Conservation (phyloP, 2,113 vertebrate species). For the Dicerorhinus sumatrensis region DNA sequence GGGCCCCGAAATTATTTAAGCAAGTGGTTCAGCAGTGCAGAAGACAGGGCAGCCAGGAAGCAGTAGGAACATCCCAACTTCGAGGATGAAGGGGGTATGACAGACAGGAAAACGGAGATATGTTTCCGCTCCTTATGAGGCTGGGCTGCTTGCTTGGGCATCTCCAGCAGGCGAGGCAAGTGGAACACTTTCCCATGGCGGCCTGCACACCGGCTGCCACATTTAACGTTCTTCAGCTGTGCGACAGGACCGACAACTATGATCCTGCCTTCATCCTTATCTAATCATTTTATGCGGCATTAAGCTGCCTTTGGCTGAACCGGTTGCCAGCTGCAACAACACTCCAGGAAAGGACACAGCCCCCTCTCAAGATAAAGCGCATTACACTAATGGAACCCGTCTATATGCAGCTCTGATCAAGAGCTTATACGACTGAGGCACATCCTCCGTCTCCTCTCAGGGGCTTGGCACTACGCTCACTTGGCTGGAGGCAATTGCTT, state of each 20-base stretch:
- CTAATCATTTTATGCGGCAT: slow-evolving; percentile 51
- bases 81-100: not conserved
- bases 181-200: accelerated
- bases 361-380: not conserved
- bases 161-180: not conserved
- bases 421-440: not conserved
- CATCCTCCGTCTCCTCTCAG: not conserved
- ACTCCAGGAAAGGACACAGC: not conserved
- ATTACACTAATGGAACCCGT: not conserved
- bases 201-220: accelerated
- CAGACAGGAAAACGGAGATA: not conserved
- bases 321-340: slow-evolving; percentile 59
- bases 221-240: slow-evolving; percentile 28
- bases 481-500: not conserved
- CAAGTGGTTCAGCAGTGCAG: not conserved
- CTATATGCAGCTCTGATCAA: not conserved
- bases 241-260: not conserved
- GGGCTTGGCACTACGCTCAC: not conserved
- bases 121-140: not conserved
- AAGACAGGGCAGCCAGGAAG: not conserved
- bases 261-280: slow-evolving; percentile 20
- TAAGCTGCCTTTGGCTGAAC: slow-evolving; percentile 64
- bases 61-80: not conserved
- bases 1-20: not conserved
- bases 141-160: not conserved